phyloP scores from a whole-genome alignment of 2,888 invertebrate species.

The Dilophus febrilis region DNA sequence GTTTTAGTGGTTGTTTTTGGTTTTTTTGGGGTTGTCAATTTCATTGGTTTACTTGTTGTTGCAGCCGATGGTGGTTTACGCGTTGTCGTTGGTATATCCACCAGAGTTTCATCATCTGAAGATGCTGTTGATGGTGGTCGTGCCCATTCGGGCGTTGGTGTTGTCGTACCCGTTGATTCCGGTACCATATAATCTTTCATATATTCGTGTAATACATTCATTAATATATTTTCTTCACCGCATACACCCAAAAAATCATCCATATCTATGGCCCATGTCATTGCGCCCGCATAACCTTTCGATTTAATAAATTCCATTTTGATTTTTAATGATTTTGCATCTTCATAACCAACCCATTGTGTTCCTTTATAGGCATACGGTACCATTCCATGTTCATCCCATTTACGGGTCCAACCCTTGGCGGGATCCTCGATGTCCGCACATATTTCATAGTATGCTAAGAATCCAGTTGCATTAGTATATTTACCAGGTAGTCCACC shows the following conservation, averaged over 20 bases:
- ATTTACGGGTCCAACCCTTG: conserved; percentile 65
- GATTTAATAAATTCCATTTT: conserved; percentile 80
- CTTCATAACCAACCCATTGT: conserved; percentile 85
- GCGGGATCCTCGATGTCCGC: conserved; percentile 49
- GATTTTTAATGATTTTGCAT: conserved; percentile 60
- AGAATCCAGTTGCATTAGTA: conserved; percentile 73
- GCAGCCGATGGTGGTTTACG: conserved; percentile 18
- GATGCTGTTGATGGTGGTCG: conserved; percentile 53
- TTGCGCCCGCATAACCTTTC: conserved; percentile 71
- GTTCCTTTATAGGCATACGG: conserved; percentile 75
- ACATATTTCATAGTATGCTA: conserved; percentile 78
- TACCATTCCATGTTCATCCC: conserved; percentile 67
- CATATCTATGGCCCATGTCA: conserved; percentile 83
- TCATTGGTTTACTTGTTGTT: conserved; percentile 14
- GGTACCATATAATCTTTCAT: conserved; percentile 57
- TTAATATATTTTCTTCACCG: conserved; percentile 57
- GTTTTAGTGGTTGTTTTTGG: conserved; percentile 17
- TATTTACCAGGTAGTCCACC: conserved; percentile 73
- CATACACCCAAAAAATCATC: conserved; percentile 77
- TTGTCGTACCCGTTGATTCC: conserved; percentile 43
- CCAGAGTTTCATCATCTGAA: conserved; percentile 34
- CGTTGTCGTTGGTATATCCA: conserved; percentile 23
- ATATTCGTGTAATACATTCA: conserved; percentile 51
- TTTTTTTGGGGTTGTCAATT: conserved; percentile 15
- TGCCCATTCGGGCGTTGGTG: conserved; percentile 69